These are phyloP conservation scores for Chiridota heheva DNA, from an alignment of 35 echinoderm and acorn worm species.

Conservation along the genomic window DNA sequence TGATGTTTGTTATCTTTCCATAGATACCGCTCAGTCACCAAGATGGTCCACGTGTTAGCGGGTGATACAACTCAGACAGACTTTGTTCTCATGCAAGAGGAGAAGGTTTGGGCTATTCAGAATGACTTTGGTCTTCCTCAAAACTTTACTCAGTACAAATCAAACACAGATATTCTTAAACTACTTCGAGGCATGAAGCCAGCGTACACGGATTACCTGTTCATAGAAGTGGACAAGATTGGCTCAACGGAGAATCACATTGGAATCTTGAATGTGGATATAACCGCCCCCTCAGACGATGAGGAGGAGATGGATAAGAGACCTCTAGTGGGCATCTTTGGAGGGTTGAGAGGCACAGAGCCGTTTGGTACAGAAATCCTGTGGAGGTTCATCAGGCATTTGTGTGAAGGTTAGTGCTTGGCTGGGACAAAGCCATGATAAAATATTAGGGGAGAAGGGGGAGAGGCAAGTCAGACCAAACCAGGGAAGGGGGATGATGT, in stretches of 20 bases:
- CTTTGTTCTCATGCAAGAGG: constrained; percentile 75
- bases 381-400: constrained; percentile 77
- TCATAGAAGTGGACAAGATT: constrained; percentile 1
- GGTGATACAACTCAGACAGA: constrained; percentile 58
- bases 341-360: constrained; percentile 74
- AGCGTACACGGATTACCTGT: constrained; percentile 1
- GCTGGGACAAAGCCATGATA: no score
- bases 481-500: no score
- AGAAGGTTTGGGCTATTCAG: constrained; percentile 38
- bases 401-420: constrained; percentile 72
- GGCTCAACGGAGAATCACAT: neutral
- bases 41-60: constrained; percentile 29
- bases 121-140: constrained; percentile 60
- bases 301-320: constrained; percentile 3
- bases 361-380: constrained; percentile 80
- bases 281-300: neutral
- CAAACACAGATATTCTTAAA: constrained; percentile 31
- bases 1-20: neutral
- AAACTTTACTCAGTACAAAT: constrained; percentile 55
- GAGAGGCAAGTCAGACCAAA: no score
- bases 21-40: constrained; percentile 58
- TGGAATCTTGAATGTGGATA: constrained; percentile 31
- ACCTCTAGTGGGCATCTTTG: constrained; percentile 81
- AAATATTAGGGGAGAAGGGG: no score
- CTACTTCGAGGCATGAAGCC: constrained; percentile 13